Evolutionary conservation across 92 coral and sea anemone genomes (phyloP), one percentile per base, ranked within the genome.

Genomic region (Zoanthus sansibaricus): DNA sequence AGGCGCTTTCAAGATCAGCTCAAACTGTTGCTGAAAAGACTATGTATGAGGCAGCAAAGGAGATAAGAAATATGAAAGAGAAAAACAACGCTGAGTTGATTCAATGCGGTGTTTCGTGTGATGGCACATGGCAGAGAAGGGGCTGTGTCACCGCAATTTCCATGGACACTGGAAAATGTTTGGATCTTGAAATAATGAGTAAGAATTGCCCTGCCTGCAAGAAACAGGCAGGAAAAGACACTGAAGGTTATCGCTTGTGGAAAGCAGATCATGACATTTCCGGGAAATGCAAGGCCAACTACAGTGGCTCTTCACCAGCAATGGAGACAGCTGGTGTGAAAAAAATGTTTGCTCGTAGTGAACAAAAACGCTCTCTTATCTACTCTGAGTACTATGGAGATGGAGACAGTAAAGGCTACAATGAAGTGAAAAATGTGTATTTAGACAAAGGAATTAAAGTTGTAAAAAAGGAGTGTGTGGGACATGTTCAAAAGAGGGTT

Each of bases 41-140:
- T 6, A 76, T 91, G 91, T 0, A 0, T 49, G 83, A 83, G 21
- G 87, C 89, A 25, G 84, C 48, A 76, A 84, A 66, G 12, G 88
- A 89, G 64, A 46, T 88, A 42, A 84, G 46, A 44, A n/a, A 45
- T 16, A 21, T 88, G 70, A 88, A 83, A 31, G 88, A 78, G 21
- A 12, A 86, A 37, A 62, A 86, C 30, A 21, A 46, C 3, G 62
- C 17, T 16, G 51, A 71, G 42, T 48, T 68, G 70, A 83, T 51
- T 45, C 66, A 86, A 52, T 86, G 92, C 79, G 92, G 89, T 37
- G 89, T 89, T 71, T 86, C 92, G 16, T 85, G 89, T 71, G 89
- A 89, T 86, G 92, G 87, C 59, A 90, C 42, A 33, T 33, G 42
- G 42, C 42, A 33, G 2, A 33, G 42, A 33, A 33, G 42, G 42